Conservation (phyloP, 2,113 vertebrate genomes). For the Megaleporinus macrocephalus region DNA sequence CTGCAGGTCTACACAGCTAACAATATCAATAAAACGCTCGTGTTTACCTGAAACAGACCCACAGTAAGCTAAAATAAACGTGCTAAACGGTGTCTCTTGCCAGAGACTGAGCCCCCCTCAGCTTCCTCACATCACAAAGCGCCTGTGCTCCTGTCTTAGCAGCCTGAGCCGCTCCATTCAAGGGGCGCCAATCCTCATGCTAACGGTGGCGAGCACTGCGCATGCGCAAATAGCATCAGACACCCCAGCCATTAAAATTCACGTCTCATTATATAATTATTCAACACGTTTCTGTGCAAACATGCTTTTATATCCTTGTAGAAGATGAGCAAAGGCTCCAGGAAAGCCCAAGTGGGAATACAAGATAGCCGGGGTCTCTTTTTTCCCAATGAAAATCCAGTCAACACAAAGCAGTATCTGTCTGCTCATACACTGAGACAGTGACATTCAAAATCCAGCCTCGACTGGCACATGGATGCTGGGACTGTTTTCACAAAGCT, state of each 20-base stretch:
- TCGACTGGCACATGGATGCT: slow-evolving; percentile 3
- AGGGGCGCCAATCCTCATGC: slow-evolving; percentile 21
- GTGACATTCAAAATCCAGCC: neutral
- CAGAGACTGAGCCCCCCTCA: neutral
- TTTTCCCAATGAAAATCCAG: slow-evolving; percentile 1
- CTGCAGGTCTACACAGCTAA: too few relatives aligned
- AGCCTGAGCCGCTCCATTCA: slow-evolving; percentile 1
- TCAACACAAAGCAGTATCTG: slow-evolving; percentile 21
- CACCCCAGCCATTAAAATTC: slow-evolving; percentile 35
- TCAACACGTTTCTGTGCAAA: slow-evolving; percentile 1
- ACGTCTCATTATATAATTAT: slow-evolving; percentile 23
- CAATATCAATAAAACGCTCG: too few relatives aligned
- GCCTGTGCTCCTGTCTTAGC: neutral
- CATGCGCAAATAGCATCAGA: slow-evolving; percentile 27
- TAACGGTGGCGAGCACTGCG: slow-evolving; percentile 26
- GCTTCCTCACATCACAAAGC: slow-evolving; percentile 21
- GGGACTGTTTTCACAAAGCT: neutral
- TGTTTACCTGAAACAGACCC: neutral
- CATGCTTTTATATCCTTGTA: neutral
- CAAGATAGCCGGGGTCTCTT: neutral
- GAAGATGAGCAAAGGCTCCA: neutral
- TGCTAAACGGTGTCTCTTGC: neutral
- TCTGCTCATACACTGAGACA: neutral
- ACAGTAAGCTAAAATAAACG: neutral
- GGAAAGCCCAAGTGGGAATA: neutral